Evolutionary conservation across 2,113 vertebrate species (phyloP), one percentile per base, ranked within the genome.

Genomic region (Tragelaphus buxtoni): DNA sequence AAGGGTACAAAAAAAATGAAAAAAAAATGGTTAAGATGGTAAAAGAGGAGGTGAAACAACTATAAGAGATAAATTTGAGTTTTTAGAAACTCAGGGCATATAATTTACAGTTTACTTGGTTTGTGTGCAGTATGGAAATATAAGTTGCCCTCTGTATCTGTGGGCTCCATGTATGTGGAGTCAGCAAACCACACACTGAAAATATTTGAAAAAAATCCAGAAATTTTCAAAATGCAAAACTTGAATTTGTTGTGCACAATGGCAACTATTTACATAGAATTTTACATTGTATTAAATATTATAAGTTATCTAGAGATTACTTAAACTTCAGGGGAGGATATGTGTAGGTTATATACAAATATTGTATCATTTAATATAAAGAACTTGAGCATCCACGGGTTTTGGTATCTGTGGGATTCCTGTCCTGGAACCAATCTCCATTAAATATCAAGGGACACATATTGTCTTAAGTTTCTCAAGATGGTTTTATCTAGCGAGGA

Each of bases 71-170:
- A 47, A 42, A 94, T 60, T 51, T 86, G 77, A 35, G 22, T 58
- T 83, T 13, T 65, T 96, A 47, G 39, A n/a, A 24, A 76, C 13
- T 92, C 35, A 69, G 47, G n/a, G 76, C 16, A 63, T 94, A 82
- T 94, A 30, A 88, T 61, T 84, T 88, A 24, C 7, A 95, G 69
- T 86, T 81, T 81, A 69, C 30, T 91, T 95, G 92, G 47, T 85
- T 81, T 88, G 55, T 55, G n/a, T 58, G 30, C 86, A 82, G 72
- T 51, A 74, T 94, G 32, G 55, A 97, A 94, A 58, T 80, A 60
- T 28, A 86, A 9, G 65, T 96, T 14, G 22, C 8, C 2, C 32
- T 81, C 22, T 55, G 30, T 53, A 26, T 39, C 51, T 81, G 51
- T 3, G 32, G 51, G 32, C 22, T 81, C 51, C 16, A 35, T 24